These are phyloP conservation scores for Nothobranchius kuhntae DNA, from an alignment of 2,113 vertebrate species.

Conservation along the genomic window DNA sequence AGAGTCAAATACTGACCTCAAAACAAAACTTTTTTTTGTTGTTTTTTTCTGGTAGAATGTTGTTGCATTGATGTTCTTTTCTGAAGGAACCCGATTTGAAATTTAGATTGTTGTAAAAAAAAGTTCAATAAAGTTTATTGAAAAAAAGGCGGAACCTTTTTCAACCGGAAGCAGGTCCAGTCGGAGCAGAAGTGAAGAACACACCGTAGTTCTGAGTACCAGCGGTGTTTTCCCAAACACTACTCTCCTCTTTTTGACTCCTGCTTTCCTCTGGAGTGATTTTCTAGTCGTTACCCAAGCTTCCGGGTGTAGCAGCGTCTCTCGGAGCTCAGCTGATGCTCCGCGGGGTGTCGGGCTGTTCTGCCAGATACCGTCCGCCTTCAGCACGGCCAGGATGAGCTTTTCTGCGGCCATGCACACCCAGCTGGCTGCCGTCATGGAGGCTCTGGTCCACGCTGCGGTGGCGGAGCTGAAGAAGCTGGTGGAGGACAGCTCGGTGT, in stretches of 20 bases:
- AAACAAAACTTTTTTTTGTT: too few species aligned
- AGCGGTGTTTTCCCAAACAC: too few species aligned
- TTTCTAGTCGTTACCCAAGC: neutral
- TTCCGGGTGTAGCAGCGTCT: neutral
- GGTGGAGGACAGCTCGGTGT: conserved; percentile 35
- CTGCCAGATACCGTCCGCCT: neutral
- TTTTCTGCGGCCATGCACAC: conserved; percentile 52
- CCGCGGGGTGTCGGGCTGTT: neutral
- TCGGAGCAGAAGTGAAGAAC: neutral
- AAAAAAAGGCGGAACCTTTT: too few species aligned
- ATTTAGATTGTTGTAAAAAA: too few species aligned
- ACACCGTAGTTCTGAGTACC: neutral
- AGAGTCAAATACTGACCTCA: too few species aligned
- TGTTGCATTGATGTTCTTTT: too few species aligned
- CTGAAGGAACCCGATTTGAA: too few species aligned
- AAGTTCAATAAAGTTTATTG: too few species aligned
- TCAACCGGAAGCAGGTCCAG: too few species aligned
- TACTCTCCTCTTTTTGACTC: neutral
- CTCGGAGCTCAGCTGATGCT: conserved; percentile 12
- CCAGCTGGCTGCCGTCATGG: conserved; percentile 73
- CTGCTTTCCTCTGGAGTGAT: neutral
- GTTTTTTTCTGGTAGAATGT: too few species aligned
- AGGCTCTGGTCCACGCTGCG: conserved; percentile 73
- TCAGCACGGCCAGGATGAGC: conserved; percentile 55
- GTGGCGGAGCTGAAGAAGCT: conserved; percentile 73